phyloP scores from a whole-genome alignment of 2,113 vertebrate species.

The Etheostoma cragini region DNA sequence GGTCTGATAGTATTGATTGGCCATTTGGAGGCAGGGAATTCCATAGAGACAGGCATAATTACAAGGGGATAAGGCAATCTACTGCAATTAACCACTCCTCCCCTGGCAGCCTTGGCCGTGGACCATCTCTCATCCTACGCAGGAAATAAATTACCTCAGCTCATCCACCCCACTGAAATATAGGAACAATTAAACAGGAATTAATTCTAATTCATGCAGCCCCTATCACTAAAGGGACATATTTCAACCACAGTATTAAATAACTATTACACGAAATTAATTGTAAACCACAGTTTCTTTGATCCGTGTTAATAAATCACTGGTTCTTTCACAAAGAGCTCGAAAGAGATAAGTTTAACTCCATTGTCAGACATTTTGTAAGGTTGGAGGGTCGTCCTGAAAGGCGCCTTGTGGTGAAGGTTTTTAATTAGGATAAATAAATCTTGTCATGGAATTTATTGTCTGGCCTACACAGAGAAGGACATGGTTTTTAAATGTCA shows the following conservation, averaged over 20 bases:
- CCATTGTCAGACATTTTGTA: slow-evolving; percentile 65
- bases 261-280: slow-evolving; percentile 87
- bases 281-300: slow-evolving; percentile 80
- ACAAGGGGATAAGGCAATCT: slow-evolving; percentile 87
- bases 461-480: slow-evolving; percentile 22
- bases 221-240: slow-evolving; percentile 88
- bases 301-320: slow-evolving; percentile 84
- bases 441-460: slow-evolving; percentile 49
- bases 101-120: slow-evolving; percentile 68
- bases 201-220: slow-evolving; percentile 91
- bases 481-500: slow-evolving; percentile 53
- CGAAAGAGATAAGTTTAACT: slow-evolving; percentile 72
- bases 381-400: slow-evolving; percentile 57
- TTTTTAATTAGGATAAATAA: slow-evolving; percentile 68
- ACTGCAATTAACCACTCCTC: slow-evolving; percentile 87
- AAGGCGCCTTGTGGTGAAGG: slow-evolving; percentile 41
- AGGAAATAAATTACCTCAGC: slow-evolving; percentile 88
- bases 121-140: slow-evolving; percentile 75
- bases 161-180: slow-evolving; percentile 84
- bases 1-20: slow-evolving; percentile 79
- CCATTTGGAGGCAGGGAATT: slow-evolving; percentile 76
- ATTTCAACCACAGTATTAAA: slow-evolving; percentile 85
- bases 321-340: slow-evolving; percentile 78
- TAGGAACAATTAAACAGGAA: slow-evolving; percentile 93
- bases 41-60: slow-evolving; percentile 80